phyloP scores from a whole-genome alignment of 1,140 invertebrate species.

The Hyposmocoma kahamanoa region DNA sequence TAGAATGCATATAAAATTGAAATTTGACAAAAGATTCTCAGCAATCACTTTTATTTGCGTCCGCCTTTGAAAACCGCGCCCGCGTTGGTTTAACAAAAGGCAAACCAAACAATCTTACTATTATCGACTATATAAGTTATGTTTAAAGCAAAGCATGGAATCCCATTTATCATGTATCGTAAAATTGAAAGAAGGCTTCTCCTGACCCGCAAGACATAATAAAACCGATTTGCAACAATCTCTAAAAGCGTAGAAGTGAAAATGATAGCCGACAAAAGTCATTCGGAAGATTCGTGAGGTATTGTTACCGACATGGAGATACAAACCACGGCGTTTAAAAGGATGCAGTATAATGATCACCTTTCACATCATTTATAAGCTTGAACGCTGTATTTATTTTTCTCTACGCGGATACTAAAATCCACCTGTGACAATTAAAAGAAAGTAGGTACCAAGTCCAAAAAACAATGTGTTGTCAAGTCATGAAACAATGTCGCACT shows the following conservation, averaged over 20 bases:
- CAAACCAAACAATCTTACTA: constrained; percentile 34
- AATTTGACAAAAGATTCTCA: neutral
- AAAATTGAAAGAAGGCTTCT: constrained; percentile 33
- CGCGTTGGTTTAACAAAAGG: constrained; percentile 18
- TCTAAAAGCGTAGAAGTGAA: constrained; percentile 42
- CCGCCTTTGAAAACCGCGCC: constrained; percentile 11
- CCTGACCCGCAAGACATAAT: constrained; percentile 47
- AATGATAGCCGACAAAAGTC: constrained; percentile 60
- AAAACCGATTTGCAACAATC: constrained; percentile 19
- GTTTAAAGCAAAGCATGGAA: constrained; percentile 33
- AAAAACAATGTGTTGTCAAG: too few relatives aligned
- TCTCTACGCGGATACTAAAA: too few relatives aligned
- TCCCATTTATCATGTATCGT: constrained; percentile 50
- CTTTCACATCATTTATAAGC: too few relatives aligned
- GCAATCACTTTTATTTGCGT: constrained; percentile 27
- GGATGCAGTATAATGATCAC: too few relatives aligned
- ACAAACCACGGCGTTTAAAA: too few relatives aligned
- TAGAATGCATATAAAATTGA: constrained; percentile 8
- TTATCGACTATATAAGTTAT: constrained; percentile 26
- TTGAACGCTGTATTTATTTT: too few relatives aligned
- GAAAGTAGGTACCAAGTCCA: too few relatives aligned
- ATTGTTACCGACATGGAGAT: constrained; percentile 31
- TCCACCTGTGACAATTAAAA: too few relatives aligned
- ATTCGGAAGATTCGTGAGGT: constrained; percentile 36
- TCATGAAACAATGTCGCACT: too few relatives aligned